Evolutionary conservation across 64 coral and sea anemone genomes (phyloP).

Genomic region (Montipora efflorescens): DNA sequence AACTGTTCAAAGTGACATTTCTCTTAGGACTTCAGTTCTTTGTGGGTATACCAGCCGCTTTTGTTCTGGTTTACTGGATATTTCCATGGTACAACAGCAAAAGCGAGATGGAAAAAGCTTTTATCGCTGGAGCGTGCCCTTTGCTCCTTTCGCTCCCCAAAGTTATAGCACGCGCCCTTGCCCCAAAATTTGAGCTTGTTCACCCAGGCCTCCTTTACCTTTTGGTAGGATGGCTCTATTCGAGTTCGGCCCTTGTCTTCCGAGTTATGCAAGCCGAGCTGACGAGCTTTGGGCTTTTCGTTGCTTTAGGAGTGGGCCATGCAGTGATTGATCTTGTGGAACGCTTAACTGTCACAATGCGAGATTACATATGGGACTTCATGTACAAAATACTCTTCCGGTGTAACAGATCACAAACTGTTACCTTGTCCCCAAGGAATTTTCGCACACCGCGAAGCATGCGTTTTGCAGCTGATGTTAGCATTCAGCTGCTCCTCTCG

Average conservation of each 20-base stretch:
- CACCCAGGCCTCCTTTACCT: neutral
- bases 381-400: conserved; percentile 43
- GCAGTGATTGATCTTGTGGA: conserved; percentile 24
- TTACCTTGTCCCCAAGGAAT: neutral
- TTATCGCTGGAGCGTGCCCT: conserved; percentile 39
- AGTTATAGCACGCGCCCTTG: conserved; percentile 34
- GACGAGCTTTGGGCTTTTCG: neutral
- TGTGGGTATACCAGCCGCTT: conserved; percentile 14
- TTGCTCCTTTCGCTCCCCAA: conserved; percentile 49
- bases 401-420: conserved; percentile 13
- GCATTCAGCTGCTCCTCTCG: no score
- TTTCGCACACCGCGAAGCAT: no score
- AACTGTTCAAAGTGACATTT: conserved; percentile 20
- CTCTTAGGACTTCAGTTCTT: conserved; percentile 78
- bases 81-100: conserved; percentile 52
- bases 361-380: neutral
- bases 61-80: conserved; percentile 60
- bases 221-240: no score
- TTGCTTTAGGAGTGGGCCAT: conserved; percentile 68
- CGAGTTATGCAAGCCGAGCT: conserved; percentile 75
- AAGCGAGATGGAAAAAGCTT: conserved; percentile 25
- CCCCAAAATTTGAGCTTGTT: conserved; percentile 24
- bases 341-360: no score
- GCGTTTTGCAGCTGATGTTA: no score
- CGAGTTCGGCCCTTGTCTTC: no score